phyloP scores from a whole-genome alignment of 2,797 vertebrate species.

The Odontamblyopus lacepedii region DNA sequence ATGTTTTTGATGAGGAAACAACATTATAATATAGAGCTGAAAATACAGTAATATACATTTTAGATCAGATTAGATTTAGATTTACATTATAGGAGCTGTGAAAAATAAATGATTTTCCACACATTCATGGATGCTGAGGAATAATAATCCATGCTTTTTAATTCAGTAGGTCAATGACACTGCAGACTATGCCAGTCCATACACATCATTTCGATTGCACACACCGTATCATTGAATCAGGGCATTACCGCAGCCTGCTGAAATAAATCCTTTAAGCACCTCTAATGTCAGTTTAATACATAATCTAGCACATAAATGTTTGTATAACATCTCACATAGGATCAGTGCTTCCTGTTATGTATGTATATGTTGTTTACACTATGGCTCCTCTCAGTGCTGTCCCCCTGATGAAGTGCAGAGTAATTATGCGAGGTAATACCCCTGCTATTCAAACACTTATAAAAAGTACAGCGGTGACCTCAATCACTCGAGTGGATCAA shows the following conservation, averaged over 20 bases:
- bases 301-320: conserved; percentile 6
- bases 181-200: background rate
- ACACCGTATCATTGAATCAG: background rate
- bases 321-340: conserved; percentile 1
- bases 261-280: conserved; percentile 2
- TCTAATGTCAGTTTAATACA: conserved; percentile 4
- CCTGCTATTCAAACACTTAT: conserved; percentile 44
- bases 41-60: too few relatives aligned
- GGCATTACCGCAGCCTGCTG: background rate
- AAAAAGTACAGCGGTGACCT: conserved; percentile 51
- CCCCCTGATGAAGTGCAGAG: conserved; percentile 29
- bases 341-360: conserved; percentile 1
- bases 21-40: too few relatives aligned
- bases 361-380: conserved; percentile 6
- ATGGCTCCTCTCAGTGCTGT: conserved; percentile 14
- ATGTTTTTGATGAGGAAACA: too few relatives aligned
- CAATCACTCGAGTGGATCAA: conserved; percentile 59
- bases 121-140: too few relatives aligned
- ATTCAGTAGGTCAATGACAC: background rate
- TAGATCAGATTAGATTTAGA: too few relatives aligned
- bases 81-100: too few relatives aligned
- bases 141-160: background rate
- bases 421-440: conserved; percentile 49
- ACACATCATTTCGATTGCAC: background rate
- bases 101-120: too few relatives aligned